Conservation (phyloP, 2,113 vertebrate genomes). For the Amazona vittata region DNA sequence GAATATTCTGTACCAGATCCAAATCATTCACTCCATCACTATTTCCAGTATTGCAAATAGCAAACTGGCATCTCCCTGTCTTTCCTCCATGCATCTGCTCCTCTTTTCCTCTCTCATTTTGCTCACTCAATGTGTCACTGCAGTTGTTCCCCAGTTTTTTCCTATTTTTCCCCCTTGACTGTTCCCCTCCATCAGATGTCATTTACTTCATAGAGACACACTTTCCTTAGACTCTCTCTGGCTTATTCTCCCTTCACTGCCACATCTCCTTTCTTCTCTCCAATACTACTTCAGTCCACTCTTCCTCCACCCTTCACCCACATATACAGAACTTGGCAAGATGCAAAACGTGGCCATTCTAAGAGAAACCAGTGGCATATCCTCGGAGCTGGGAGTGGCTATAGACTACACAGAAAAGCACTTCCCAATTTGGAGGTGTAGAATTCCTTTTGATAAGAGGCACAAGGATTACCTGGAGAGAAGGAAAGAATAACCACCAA, state of each 20-base stretch:
- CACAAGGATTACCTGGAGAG: neutral
- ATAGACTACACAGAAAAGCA: neutral
- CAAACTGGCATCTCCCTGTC: neutral
- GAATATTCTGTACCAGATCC: neutral
- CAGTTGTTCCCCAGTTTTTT: neutral
- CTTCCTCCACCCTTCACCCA: slow-evolving; percentile 34
- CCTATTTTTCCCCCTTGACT: neutral
- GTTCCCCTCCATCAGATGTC: neutral
- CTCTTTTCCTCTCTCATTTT: neutral
- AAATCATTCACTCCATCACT: slow-evolving; percentile 6
- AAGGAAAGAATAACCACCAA: neutral
- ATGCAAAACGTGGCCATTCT: slow-evolving; percentile 30
- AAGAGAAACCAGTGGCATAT: slow-evolving; percentile 28
- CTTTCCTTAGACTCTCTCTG: neutral
- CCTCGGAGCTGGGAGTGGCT: neutral
- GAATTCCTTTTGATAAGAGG: neutral
- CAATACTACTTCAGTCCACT: neutral
- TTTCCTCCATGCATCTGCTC: neutral
- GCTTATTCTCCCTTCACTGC: neutral
- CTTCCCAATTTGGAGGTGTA: slow-evolving; percentile 10
- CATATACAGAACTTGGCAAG: slow-evolving; percentile 12
- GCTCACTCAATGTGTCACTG: neutral
- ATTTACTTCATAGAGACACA: neutral
- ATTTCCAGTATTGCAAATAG: slow-evolving; percentile 1
- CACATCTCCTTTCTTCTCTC: slow-evolving; percentile 54